These are phyloP conservation scores for rat (Rattus norvegicus) DNA, from an alignment of 2,113 vertebrate genomes.

Conservation along the genomic window DNA sequence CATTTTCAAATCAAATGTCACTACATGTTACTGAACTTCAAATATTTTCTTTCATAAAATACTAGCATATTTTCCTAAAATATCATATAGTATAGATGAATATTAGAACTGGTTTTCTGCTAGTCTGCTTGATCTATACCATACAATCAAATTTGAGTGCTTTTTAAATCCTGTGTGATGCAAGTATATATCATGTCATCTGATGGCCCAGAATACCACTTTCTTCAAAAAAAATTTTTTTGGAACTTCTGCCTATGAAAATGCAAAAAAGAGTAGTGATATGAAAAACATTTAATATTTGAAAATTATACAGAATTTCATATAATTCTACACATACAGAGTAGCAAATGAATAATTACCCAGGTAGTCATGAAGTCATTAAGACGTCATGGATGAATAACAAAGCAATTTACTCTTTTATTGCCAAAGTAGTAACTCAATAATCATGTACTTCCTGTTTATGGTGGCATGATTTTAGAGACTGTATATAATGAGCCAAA, in stretches of 20 bases:
- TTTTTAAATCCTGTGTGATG: not conserved
- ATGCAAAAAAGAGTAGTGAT: not conserved
- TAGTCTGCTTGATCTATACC: not conserved
- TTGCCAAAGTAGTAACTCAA: slow-evolving; percentile 14
- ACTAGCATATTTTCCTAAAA: not conserved
- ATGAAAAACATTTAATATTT: slow-evolving; percentile 27
- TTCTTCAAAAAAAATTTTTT: slow-evolving; percentile 4
- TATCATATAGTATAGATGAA: not conserved
- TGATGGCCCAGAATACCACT: not conserved
- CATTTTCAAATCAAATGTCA: slow-evolving; percentile 28
- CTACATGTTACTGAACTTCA: not conserved
- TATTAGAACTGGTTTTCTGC: not conserved
- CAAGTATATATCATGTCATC: not conserved
- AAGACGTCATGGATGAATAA: not conserved
- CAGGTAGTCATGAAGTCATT: not conserved
- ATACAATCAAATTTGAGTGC: not conserved
- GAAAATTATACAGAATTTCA: not conserved
- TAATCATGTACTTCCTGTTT: slow-evolving; percentile 34
- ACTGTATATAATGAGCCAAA: slow-evolving; percentile 29
- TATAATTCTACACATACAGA: not conserved
- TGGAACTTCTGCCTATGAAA: not conserved
- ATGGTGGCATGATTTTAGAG: slow-evolving; percentile 12
- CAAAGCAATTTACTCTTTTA: slow-evolving; percentile 31
- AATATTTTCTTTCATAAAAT: slow-evolving; percentile 48
- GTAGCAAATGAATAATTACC: not conserved